A percentile compares a stretch with the other conserved stretches of the same genome.
phyloP scores from a whole-genome alignment of 30 jellyfish, hydroid and myxozoan species.

The Nemopilema nomurai region DNA sequence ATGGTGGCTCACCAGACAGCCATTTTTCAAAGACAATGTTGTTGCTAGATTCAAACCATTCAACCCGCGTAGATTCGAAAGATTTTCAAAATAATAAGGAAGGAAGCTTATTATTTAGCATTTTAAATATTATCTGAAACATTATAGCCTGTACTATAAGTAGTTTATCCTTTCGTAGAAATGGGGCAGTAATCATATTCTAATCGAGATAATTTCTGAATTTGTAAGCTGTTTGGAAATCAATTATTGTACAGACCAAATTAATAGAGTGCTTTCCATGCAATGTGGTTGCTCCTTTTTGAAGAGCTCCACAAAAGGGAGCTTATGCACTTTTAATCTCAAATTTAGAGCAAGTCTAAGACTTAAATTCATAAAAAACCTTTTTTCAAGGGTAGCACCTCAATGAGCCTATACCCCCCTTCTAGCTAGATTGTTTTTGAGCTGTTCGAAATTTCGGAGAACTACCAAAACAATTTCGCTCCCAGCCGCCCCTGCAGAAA shows the following conservation, averaged over 20 bases:
- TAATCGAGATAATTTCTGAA: neutral
- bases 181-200: neutral
- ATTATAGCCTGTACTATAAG: neutral
- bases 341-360: no score
- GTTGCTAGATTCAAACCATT: conserved; percentile 14
- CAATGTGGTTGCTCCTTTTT: no score
- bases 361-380: neutral
- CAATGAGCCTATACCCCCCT: neutral
- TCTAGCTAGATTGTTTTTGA: neutral
- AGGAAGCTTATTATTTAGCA: neutral
- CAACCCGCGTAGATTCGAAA: conserved; percentile 17
- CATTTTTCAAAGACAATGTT: conserved; percentile 25
- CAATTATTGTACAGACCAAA: neutral
- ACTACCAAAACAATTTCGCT: neutral
- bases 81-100: conserved; percentile 25
- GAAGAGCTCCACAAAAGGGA: no score
- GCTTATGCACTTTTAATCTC: no score
- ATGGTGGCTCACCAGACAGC: conserved; percentile 39
- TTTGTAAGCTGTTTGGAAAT: neutral
- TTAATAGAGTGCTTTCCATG: neutral
- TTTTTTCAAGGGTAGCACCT: neutral
- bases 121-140: neutral
- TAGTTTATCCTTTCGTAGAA: neutral
- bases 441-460: neutral
- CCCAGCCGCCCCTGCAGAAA: conserved; percentile 7